phyloP scores from a whole-genome alignment of 2,113 vertebrate species.

The Neotragus moschatus region DNA sequence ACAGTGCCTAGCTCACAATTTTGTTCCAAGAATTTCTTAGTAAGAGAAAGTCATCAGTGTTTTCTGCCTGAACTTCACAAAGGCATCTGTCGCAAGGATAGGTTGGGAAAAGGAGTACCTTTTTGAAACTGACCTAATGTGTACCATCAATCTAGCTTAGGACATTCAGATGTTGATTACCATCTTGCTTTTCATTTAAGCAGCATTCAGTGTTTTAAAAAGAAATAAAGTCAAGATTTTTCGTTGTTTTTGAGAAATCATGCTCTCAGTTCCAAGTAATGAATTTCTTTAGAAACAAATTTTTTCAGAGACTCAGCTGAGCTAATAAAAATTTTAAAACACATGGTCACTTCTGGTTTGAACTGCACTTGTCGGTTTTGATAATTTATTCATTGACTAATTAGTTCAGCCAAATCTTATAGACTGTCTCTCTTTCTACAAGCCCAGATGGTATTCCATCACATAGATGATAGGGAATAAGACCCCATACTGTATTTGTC shows the following conservation, averaged over 20 bases:
- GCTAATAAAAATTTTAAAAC: slow-evolving; percentile 26
- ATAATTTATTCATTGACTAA: slow-evolving; percentile 64
- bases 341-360: slow-evolving; percentile 41
- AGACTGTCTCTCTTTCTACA: slow-evolving; percentile 11
- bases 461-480: slow-evolving; percentile 39
- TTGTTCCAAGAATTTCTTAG: background rate
- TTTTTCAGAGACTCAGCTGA: slow-evolving; percentile 26
- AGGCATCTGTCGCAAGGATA: background rate
- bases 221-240: background rate
- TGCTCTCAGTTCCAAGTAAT: background rate
- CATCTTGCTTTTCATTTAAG: background rate
- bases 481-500: slow-evolving; percentile 46
- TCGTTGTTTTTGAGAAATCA: background rate
- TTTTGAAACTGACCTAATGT: background rate
- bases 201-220: background rate
- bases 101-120: background rate
- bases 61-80: background rate
- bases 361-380: background rate
- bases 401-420: slow-evolving; percentile 54
- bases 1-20: background rate
- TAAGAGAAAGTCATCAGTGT: background rate
- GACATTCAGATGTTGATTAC: background rate
- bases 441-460: slow-evolving; percentile 50
- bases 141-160: background rate
- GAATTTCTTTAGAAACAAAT: background rate